These are phyloP conservation scores for Drosophila melanosoma DNA, from an alignment of 2,888 invertebrate species.

Conservation along the genomic window DNA sequence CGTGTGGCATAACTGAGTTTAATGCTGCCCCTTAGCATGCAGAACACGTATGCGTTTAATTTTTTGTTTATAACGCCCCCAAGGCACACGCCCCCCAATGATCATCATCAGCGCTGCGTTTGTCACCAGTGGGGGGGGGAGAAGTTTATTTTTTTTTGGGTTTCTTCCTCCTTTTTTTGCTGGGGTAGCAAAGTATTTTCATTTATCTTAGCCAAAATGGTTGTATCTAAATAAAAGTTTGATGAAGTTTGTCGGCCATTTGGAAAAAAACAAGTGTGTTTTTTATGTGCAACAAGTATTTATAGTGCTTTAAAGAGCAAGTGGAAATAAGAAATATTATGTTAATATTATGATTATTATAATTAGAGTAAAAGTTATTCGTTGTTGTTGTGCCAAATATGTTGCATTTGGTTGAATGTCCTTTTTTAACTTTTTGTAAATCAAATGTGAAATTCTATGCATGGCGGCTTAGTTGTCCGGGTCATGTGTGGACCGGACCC, in stretches of 20 bases:
- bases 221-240: constrained; percentile 10
- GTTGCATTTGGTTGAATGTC: not conserved
- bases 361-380: constrained; percentile 38
- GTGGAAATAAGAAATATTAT: too few species aligned
- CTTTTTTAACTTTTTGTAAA: constrained; percentile 38
- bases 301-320: not conserved
- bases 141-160: not conserved
- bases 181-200: constrained; percentile 37
- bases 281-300: not conserved
- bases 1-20: constrained; percentile 8
- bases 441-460: constrained; percentile 70
- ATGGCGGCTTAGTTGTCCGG: constrained; percentile 55
- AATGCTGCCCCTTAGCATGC: constrained; percentile 46
- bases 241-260: constrained; percentile 1
- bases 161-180: not conserved
- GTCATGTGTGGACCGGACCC: constrained; percentile 11
- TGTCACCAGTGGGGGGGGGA: constrained; percentile 59
- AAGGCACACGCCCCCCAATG: constrained; percentile 30
- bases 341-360: not conserved
- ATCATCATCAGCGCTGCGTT: constrained; percentile 34
- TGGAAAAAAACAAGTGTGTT: not conserved
- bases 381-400: not conserved
- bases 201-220: constrained; percentile 17
- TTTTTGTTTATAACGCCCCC: constrained; percentile 73
- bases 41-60: constrained; percentile 77